phyloP scores from a whole-genome alignment of 1,140 invertebrate species.

The Nasonia longicornis region DNA sequence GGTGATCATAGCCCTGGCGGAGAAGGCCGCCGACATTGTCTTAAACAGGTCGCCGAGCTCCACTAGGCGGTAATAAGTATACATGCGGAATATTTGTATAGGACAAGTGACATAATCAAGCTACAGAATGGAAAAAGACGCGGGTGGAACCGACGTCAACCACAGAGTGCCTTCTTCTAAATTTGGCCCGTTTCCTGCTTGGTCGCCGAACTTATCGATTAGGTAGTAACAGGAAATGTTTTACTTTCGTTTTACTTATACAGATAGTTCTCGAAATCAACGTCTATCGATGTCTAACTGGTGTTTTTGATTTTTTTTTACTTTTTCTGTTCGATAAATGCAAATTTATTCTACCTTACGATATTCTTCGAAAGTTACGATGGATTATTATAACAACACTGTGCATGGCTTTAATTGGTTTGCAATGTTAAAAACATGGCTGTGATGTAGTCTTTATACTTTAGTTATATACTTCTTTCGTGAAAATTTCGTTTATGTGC shows the following conservation, averaged over 20 bases:
- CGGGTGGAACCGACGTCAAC: neutral
- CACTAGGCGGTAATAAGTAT: neutral
- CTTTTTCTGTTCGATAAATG: neutral
- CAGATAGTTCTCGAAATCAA: neutral
- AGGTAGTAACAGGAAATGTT: constrained; percentile 22
- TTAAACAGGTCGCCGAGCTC: neutral
- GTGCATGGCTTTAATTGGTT: no score
- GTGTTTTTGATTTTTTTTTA: neutral
- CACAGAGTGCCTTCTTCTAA: no score
- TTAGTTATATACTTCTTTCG: neutral
- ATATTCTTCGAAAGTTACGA: neutral
- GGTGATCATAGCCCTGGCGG: constrained; percentile 75
- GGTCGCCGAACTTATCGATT: neutral
- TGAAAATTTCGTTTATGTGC: neutral
- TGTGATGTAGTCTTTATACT: neutral
- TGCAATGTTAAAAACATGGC: neutral
- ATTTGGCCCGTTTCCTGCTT: neutral
- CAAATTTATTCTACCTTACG: neutral
- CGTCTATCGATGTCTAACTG: no score
- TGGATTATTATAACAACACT: neutral
- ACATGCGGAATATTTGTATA: neutral
- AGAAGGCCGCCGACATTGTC: constrained; percentile 75
- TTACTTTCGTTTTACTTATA: neutral
- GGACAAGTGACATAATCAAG: neutral
- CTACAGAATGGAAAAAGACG: neutral